Conservation (phyloP, 1,140 invertebrate genomes). For the Panulirus ornatus region DNA sequence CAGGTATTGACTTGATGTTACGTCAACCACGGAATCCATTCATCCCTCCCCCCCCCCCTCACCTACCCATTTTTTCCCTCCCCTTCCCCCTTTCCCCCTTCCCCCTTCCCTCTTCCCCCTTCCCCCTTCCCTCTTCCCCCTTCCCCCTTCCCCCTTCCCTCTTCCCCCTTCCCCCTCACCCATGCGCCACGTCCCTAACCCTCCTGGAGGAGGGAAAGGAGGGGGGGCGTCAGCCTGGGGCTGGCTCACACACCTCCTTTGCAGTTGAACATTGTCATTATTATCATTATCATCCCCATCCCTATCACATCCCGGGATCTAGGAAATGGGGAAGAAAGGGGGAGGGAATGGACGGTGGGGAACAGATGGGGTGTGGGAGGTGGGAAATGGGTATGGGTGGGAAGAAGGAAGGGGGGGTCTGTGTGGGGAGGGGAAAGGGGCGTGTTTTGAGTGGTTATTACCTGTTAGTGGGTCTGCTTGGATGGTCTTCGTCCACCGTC, state of each 20-base stretch:
- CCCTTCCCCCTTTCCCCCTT: not conserved
- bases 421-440: not conserved
- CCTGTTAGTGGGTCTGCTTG: too few species aligned
- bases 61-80: not conserved
- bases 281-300: too few species aligned
- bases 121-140: not conserved
- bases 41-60: not conserved
- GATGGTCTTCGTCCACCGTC: too few species aligned
- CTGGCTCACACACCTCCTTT: too few species aligned
- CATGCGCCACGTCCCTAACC: too few species aligned
- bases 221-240: too few species aligned
- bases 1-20: too few species aligned
- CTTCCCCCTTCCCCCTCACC: not conserved
- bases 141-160: not conserved
- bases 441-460: too few species aligned
- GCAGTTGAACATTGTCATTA: too few species aligned
- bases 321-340: not conserved
- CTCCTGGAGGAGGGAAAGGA: too few species aligned
- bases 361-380: not conserved
- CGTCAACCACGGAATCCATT: too few species aligned
- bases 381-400: not conserved
- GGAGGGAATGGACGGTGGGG: not conserved
- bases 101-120: not conserved
- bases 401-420: not conserved
- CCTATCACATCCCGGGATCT: too few species aligned